phyloP scores from a whole-genome alignment of 2,888 invertebrate species.

The Actias luna region DNA sequence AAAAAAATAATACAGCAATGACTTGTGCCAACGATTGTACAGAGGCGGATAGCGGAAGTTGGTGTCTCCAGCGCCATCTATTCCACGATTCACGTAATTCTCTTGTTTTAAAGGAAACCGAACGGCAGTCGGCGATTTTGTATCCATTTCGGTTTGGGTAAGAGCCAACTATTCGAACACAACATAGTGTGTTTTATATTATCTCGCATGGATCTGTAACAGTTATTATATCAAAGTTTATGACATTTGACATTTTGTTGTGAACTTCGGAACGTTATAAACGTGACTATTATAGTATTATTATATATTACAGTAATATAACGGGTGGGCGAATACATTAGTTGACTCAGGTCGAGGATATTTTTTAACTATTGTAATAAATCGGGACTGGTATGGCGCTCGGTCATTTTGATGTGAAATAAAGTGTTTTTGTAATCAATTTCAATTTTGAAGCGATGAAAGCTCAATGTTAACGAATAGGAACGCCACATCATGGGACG shows the following conservation, averaged over 20 bases:
- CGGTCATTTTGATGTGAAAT: too few species aligned
- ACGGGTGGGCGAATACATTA: neutral
- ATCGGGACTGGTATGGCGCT: too few species aligned
- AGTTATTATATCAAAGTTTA: slow-evolving; percentile 31
- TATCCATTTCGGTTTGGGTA: slow-evolving; percentile 69
- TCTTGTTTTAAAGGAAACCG: slow-evolving; percentile 77
- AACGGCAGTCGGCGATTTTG: slow-evolving; percentile 67
- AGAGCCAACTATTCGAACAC: slow-evolving; percentile 65
- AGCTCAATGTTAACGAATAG: too few species aligned
- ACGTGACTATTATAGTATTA: neutral
- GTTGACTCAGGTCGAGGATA: neutral
- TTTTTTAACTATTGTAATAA: too few species aligned
- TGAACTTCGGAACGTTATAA: slow-evolving; percentile 16
- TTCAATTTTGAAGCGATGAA: too few species aligned
- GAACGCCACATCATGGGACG: too few species aligned
- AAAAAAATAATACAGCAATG: neutral
- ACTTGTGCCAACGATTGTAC: slow-evolving; percentile 15
- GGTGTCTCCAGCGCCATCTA: slow-evolving; percentile 73
- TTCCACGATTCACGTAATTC: slow-evolving; percentile 63
- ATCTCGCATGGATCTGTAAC: slow-evolving; percentile 34
- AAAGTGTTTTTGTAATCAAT: too few species aligned
- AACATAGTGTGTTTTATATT: slow-evolving; percentile 37
- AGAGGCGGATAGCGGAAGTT: slow-evolving; percentile 61
- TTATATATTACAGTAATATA: too few species aligned
- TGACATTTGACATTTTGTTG: slow-evolving; percentile 30